Base-by-base conservation (phyloP, 1,140 invertebrate species). In the Tetramorium alpestre region DNA sequence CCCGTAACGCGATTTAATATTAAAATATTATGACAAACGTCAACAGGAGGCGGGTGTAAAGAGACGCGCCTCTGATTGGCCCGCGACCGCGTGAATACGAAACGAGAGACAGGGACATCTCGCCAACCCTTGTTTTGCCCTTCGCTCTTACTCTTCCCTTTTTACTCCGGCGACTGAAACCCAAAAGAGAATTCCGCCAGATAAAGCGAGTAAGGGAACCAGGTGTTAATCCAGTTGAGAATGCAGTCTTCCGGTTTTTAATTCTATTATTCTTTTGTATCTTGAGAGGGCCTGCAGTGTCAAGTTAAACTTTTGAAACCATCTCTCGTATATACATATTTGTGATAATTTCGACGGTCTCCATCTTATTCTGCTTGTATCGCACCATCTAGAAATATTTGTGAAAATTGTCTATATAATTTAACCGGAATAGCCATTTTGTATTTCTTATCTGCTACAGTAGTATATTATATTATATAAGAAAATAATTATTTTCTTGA, bases 21-120 rank as follows among this genome's bases (percentile, higher is more conserved):
- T 95, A 95, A 95, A 95, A 95, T 95, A 95, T 95, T 95, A 95
- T 95, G 94, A 95, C 94, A 95, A 95, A 95, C 93, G 95, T 95
- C 94, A 95, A 95, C 94, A 95, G 92, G 93, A 94, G 94, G 90
- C 88, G 91, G 90, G 88, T 87, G 89, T 90, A 91, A 93, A 93
- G 93, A 93, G 93, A 92, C 88, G 91, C 88, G 91, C 70, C 88
- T 88, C 93, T 95, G 95, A 95, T 95, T 95, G 95, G 94, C 93
- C 90, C 91, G 87, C 91, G 89, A 90, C 88, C 87, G 89, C 92
- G 93, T 94, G 95, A 95, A 95, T 95, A 95, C 94, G 92, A 95
- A 95, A 95, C 92, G 94, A 94, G 89, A 88, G 62, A 87, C 28
- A 67, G 60, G 62, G 58, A 85, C 78, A 84, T 56, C 60, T 72